Base-by-base conservation (phyloP, 1,140 invertebrate genomes). In the Achroia grisella region DNA sequence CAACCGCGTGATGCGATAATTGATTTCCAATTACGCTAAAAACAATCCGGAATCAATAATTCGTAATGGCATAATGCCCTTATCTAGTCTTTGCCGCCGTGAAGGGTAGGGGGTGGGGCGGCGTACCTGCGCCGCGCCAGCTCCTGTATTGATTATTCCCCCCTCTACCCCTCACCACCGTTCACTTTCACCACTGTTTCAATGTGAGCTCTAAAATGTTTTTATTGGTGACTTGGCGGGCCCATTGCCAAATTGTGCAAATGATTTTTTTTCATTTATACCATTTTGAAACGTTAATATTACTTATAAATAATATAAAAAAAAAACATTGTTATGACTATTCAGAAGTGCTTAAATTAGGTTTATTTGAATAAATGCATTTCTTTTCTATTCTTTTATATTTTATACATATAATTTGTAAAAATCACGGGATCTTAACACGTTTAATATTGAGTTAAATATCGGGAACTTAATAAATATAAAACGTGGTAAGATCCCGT, bases 131-230 rank as follows among this genome's bases (percentile, higher is more conserved):
- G 79, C 76, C 33, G 37, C 52, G 44, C 35, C 48, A 55, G 56
- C 48, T 46, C 42, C 59, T 42, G 76, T 83, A 83, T 83, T 81
- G 79, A 83, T 83, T 83, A 83, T 83, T 78, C 33, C n/a, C 5
- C 17, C n/a, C 13, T 15, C 68, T 56, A 57, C n/a, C n/a, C n/a
- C n/a, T n/a, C n/a, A n/a, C 50, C 59, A 61, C 13, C 70, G 72
- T 76, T 78, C 78, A 83, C 79, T 83, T 83, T 83, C 79, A 71
- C 75, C 73, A 79, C 65, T 78, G 76, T 83, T 82, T 77, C 76
- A 82, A 82, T 79, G 70, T 57, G 56, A 52, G 63, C 71, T 70
- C 74, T 78, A 72, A 77, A 77, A 75, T 72, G 76, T 75, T 82
- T 79, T 82, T 75, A 80, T 78, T 80, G 74, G 66, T 59, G 61